Evolutionary conservation across 2,888 invertebrate genomes (phyloP).

Genomic region (Apoda limacodes): DNA sequence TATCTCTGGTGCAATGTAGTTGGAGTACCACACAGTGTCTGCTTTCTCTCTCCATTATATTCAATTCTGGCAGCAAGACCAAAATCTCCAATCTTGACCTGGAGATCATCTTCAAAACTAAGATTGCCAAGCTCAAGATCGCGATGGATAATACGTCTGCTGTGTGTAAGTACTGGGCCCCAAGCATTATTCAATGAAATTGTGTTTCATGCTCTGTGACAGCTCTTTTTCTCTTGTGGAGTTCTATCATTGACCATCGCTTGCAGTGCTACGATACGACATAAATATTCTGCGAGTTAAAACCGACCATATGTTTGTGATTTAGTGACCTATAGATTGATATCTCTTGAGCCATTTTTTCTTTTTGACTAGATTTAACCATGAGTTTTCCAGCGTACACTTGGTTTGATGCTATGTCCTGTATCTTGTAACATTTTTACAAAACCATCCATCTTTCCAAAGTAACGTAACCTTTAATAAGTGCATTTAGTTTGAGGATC

Average conservation of each 20-base stretch:
- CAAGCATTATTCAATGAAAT: slow-evolving; percentile 92
- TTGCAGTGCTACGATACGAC: slow-evolving; percentile 96
- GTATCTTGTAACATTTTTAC: slow-evolving; percentile 98
- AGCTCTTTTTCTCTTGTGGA: slow-evolving; percentile 95
- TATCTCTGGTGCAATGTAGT: slow-evolving; percentile 99
- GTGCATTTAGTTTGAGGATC: slow-evolving; percentile 80
- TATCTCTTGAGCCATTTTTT: slow-evolving; percentile 98
- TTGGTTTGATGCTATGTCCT: slow-evolving; percentile 80
- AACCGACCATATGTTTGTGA: slow-evolving; percentile 94
- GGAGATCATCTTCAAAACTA: slow-evolving; percentile 93
- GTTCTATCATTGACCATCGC: slow-evolving; percentile 97
- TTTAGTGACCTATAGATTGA: slow-evolving; percentile 89
- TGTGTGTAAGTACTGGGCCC: slow-evolving; percentile 94
- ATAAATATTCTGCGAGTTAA: slow-evolving; percentile 90
- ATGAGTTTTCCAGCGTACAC: slow-evolving; percentile 93
- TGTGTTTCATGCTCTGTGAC: slow-evolving; percentile 98
- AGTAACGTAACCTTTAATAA: slow-evolving; percentile 87
- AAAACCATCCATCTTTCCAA: slow-evolving; percentile 99
- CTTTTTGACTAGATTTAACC: slow-evolving; percentile 93
- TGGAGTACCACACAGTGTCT: slow-evolving; percentile 99
- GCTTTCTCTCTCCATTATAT: slow-evolving; percentile 86
- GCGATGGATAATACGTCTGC: slow-evolving; percentile 93
- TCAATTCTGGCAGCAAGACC: slow-evolving; percentile 95
- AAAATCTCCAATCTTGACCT: slow-evolving; percentile 98
- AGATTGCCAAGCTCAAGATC: slow-evolving; percentile 98